Evolutionary conservation across 2,797 vertebrate genomes (phyloP), one percentile per base, ranked within the genome.

Genomic region (Hozukius guyotensis): DNA sequence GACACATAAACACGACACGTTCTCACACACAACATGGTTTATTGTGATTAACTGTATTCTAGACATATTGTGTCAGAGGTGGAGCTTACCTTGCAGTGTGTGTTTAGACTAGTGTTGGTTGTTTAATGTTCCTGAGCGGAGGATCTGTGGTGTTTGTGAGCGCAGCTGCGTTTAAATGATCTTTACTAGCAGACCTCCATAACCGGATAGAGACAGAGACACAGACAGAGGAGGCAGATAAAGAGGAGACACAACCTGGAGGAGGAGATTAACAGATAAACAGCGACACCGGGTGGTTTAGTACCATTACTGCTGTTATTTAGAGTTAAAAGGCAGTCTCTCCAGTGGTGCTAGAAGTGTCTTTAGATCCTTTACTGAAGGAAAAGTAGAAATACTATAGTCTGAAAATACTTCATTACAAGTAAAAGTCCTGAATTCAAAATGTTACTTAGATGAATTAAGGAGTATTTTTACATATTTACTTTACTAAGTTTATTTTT

Each of bases 111-210:
- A 4, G 2, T 8, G 0, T 0, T 7, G 8, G 1, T 12, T 0
- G 36, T 38, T 38, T 24, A 5, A 7, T 24, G 53, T 49, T 83
- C 12, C 12, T 5, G 8, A 31, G 0, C 24, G 38, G n/a, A 22
- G 2, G 1, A 8, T 52, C 20, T 52, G 10, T 42, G 18, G 1
- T 53, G 62, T 76, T 38, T 59, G 2, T 16, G 16, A 57, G 61
- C 34, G 24, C 71, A 81, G 78, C 38, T 65, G 78, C 67, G 75
- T 79, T 79, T 71, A 86, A 82, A 83, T 42, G 70, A 60, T 77
- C 76, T 76, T 81, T 14, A 38, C 11, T 83, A 86, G 57, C 90
- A 89, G 49, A 80, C 75, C 80, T 84, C 91, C 94, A 95, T 95
- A 79, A 92, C 93, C 91, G 87, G 77, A 86, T 1, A 83, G 1